These are phyloP conservation scores for Gymnopithys bicolor DNA, from an alignment of 2,797 vertebrate species.

Conservation along the genomic window DNA sequence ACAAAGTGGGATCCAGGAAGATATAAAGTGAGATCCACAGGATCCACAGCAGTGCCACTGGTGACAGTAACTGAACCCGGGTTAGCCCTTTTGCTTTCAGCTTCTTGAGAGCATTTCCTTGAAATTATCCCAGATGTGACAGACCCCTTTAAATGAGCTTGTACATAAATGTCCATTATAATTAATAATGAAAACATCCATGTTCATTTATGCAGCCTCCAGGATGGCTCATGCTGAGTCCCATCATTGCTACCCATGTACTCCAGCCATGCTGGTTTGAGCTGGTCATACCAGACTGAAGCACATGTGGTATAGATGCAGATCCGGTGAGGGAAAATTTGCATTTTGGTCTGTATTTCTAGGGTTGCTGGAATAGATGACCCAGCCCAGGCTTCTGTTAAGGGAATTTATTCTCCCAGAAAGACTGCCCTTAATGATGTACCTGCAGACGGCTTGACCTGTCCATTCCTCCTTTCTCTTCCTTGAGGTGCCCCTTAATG, in stretches of 20 bases:
- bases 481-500: neutral
- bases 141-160: neutral
- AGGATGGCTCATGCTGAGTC: neutral
- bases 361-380: neutral
- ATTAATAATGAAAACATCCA: neutral
- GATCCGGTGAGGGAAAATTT: neutral
- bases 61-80: neutral
- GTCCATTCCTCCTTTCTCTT: neutral
- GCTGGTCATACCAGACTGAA: neutral
- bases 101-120: neutral
- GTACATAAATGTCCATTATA: neutral
- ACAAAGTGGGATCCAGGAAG: too few relatives aligned
- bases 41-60: neutral
- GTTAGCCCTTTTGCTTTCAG: neutral
- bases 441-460: neutral
- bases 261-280: neutral
- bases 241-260: neutral
- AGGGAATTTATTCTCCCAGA: neutral
- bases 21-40: too few relatives aligned
- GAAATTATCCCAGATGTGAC: neutral
- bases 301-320: neutral
- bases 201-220: neutral
- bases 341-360: neutral
- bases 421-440: rapidly evolving
- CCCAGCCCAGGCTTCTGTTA: neutral